Base-by-base conservation (phyloP, 2,888 invertebrate genomes). In the Chaitophorus viminalis region DNA sequence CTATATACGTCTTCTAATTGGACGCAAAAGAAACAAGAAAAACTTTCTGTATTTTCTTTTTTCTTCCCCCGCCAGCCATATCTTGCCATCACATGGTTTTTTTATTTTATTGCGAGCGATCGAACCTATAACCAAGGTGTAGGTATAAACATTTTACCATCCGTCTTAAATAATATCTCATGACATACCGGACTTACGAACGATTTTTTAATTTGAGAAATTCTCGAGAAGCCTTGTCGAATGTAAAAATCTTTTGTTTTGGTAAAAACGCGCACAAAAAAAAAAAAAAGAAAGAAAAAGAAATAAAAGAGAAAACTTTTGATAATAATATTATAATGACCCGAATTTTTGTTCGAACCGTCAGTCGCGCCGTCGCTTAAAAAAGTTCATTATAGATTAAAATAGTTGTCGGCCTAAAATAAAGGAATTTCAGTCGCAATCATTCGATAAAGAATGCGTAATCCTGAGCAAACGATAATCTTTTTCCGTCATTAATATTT, bases 141-240 rank as follows among this genome's bases (percentile, higher is more conserved):
- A 72, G 82, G 21, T 33, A 33, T 72, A 33, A 74, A 82, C 52
- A 25, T 54, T 52, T 52, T n/a, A 25, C 82, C 82, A 72, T 72
- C 54, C 52, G 74, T 25, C 3, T 52, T 18, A n/a, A 74, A 33
- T 74, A 74, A 83, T 83, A 74, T 29, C 54, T 3, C 54, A 54
- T 33, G 54, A 81, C 82, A 74, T 82, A 74, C 82, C 82, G 82
- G 82, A 33, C 52, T 33, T 6, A n/a, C 54, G 54, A 82, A 82
- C 72, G 82, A 74, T 82, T 83, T 83, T 83, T 76, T 75, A 75
- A 65, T 75, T 84, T 39, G 83, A 75, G 60, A 75, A 84, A 84
- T 84, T 76, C 83, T 76, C 65, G 25, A 39, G 21, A 46, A 76
- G 65, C 83, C 83, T 74, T 83, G n/a, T n/a, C 72, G 82, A 18